Evolutionary conservation across 2,797 vertebrate species (phyloP), one percentile per base, ranked within the genome.

Genomic region (Melanotaenia maccullochi): DNA sequence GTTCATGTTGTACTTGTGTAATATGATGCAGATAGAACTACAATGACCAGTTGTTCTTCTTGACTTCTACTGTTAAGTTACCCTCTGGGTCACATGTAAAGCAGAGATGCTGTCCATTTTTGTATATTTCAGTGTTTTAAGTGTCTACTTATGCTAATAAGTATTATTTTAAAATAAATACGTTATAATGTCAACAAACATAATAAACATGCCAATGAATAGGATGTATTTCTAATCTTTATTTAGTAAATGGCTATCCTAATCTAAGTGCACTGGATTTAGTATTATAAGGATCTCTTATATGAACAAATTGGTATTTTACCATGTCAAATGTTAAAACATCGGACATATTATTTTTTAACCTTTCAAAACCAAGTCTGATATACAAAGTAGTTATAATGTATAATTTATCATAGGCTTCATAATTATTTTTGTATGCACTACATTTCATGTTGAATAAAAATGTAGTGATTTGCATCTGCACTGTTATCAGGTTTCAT

Each of bases 61-160:
- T 4, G 0, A 12, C 11, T 9, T 22, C 1, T 9, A 24, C 5
- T 2, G 11, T 25, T 42, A 9, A 33, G 16, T 51, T 36, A 18
- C 24, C 11, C 35, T 11, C n/a, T 35, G 9, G 57, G 61, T 92
- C 90, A 92, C 90, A 80, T 91, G 91, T 92, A 71, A 60, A 24
- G 47, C 0, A 30, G 57, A 67, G 18, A 3, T 40, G 8, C 16
- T 0, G 36, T 68, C 33, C 4, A 1, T 62, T 11, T 7, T 5
- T 18, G 14, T 25, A 42, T 13, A 3, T 12, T 9, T 40, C 4
- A 16, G 2, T 60, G 2, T 22, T n/a, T 5, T 13, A 40, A 60
- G n/a, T 5, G n/a, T 6, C 0, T 28, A 11, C 28, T 18, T 14
- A n/a, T 7, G 4, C 2, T 18, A 22, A 22, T n/a, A 22, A 51